A percentile compares a stretch with the other conserved stretches of the same genome.
phyloP scores from a whole-genome alignment of 2,888 invertebrate genomes.

The Ectemnius continuus region DNA sequence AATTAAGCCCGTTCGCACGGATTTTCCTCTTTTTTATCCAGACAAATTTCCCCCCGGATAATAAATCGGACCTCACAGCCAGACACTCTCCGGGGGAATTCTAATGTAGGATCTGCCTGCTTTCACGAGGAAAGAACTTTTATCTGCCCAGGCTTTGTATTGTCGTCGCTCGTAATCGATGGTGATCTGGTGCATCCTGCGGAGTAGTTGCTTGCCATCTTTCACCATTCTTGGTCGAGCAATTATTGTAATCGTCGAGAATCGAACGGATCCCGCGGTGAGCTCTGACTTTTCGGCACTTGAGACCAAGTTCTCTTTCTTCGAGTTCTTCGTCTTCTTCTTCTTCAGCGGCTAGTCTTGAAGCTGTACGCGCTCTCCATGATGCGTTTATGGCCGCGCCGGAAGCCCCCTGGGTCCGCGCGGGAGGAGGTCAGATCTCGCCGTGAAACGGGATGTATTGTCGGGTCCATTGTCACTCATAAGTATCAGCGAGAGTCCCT shows the following conservation, averaged over 20 bases:
- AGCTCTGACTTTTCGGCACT: conserved; percentile 19
- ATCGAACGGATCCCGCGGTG: conserved; percentile 16
- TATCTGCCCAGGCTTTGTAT: not conserved
- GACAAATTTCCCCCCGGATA: conserved; percentile 29
- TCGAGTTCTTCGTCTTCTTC: too few relatives aligned
- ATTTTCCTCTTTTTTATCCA: conserved; percentile 17
- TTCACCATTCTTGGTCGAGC: conserved; percentile 6
- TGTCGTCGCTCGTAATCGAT: not conserved
- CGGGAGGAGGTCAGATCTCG: conserved; percentile 67
- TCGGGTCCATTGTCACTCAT: conserved; percentile 66
- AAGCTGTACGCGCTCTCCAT: conserved; percentile 55
- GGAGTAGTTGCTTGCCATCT: conserved; percentile 7
- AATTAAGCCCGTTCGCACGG: conserved; percentile 34
- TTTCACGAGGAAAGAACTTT: not conserved
- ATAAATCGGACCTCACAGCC: conserved; percentile 21
- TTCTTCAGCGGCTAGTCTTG: not conserved
- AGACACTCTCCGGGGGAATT: not conserved
- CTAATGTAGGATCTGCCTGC: not conserved
- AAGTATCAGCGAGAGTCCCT: conserved; percentile 68
- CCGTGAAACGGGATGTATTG: conserved; percentile 70
- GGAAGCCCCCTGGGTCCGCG: conserved; percentile 67
- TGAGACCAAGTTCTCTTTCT: conserved; percentile 5
- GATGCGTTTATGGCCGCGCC: conserved; percentile 69
- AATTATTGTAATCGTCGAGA: not conserved
- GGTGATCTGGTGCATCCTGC: not conserved